These are phyloP conservation scores for Drosophila sproati DNA, from an alignment of 1,140 invertebrate genomes.

Conservation along the genomic window DNA sequence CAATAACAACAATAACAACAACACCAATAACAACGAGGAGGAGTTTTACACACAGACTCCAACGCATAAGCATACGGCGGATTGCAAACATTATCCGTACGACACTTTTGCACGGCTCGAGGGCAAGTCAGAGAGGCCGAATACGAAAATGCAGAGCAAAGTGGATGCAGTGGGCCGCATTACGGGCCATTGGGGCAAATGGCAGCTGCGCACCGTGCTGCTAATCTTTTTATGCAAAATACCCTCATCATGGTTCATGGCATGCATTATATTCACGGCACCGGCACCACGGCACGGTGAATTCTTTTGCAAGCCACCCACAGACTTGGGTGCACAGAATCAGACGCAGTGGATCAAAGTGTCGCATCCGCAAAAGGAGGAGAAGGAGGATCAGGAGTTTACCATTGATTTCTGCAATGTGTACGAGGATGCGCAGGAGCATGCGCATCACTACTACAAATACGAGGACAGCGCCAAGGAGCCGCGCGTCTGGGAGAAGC, in stretches of 20 bases:
- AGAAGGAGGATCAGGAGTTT: slow-evolving; percentile 79
- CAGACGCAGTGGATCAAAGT: slow-evolving; percentile 83
- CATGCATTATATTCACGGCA: slow-evolving; percentile 84
- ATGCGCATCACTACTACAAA: slow-evolving; percentile 80
- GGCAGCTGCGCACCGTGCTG: slow-evolving; percentile 83
- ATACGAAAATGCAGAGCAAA: slow-evolving; percentile 77
- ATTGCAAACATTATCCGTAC: slow-evolving; percentile 69
- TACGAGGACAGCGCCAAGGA: slow-evolving; percentile 68
- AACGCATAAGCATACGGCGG: slow-evolving; percentile 43
- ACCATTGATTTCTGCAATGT: slow-evolving; percentile 82
- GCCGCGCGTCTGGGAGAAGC: slow-evolving; percentile 74
- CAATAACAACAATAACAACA: slow-evolving; percentile 43
- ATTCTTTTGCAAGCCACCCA: slow-evolving; percentile 82
- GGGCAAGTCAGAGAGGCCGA: slow-evolving; percentile 54
- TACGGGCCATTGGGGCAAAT: slow-evolving; percentile 84
- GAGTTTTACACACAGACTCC: slow-evolving; percentile 49
- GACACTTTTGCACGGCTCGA: slow-evolving; percentile 74
- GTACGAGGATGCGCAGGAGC: slow-evolving; percentile 78
- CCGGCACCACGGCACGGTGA: slow-evolving; percentile 80
- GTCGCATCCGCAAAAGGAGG: slow-evolving; percentile 80
- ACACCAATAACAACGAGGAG: slow-evolving; percentile 43
- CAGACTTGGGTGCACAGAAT: slow-evolving; percentile 63
- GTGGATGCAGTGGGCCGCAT: slow-evolving; percentile 83
- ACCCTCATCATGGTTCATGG: slow-evolving; percentile 85
- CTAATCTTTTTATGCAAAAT: slow-evolving; percentile 85